phyloP scores from a whole-genome alignment of 2,888 invertebrate genomes.

The Plusia festucae region DNA sequence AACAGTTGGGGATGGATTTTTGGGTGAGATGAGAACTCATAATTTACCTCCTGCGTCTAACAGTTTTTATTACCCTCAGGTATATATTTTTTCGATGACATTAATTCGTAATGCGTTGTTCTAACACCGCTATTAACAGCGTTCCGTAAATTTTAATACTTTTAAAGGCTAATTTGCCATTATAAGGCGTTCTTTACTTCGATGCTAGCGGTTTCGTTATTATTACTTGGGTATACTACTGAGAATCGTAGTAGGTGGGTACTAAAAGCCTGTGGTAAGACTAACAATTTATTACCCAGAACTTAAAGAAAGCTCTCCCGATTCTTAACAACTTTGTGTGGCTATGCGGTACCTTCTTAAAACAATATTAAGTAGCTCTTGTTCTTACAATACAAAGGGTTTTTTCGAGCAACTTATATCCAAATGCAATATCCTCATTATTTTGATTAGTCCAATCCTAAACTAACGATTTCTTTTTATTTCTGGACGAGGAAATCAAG shows the following conservation, averaged over 20 bases:
- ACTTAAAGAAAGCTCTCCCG: not conserved
- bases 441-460: not conserved
- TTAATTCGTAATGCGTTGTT: too few relatives aligned
- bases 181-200: not conserved
- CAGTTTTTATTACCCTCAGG: too few relatives aligned
- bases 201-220: not conserved
- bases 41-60: too few relatives aligned
- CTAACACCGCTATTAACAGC: not conserved
- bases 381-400: not conserved
- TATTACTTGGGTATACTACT: not conserved
- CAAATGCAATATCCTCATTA: too few relatives aligned
- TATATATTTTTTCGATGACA: too few relatives aligned
- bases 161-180: not conserved
- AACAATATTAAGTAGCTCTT: not conserved
- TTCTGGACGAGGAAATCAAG: not conserved
- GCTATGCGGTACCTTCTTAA: not conserved
- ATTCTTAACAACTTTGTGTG: not conserved
- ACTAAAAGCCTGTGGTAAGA: not conserved
- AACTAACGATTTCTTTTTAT: not conserved
- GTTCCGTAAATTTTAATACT: not conserved
- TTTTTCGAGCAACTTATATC: not conserved
- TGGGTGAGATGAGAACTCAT: too few relatives aligned
- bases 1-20: too few relatives aligned
- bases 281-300: constrained; percentile 6
- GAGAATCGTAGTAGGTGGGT: not conserved